These are phyloP conservation scores for Caprella mutica DNA, from an alignment of 2,888 invertebrate species.

Conservation along the genomic window DNA sequence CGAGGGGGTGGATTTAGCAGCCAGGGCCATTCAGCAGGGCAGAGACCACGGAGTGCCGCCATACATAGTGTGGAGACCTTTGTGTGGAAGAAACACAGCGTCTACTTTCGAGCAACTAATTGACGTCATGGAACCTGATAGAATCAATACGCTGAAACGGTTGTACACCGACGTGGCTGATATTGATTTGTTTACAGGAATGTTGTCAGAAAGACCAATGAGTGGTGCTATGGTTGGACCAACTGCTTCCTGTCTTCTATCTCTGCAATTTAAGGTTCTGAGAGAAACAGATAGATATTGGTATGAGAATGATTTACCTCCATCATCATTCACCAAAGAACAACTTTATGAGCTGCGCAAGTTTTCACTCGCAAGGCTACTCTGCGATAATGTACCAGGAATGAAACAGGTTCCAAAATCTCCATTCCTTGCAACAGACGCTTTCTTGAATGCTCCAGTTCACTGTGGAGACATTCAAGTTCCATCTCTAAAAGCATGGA, in stretches of 20 bases:
- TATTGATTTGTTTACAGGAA: constrained; percentile 42
- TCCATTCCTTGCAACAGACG: constrained; percentile 34
- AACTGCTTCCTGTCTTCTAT: constrained; percentile 43
- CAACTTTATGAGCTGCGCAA: constrained; percentile 36
- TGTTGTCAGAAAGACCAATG: constrained; percentile 39
- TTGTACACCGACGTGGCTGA: constrained; percentile 36
- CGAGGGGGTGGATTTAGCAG: constrained; percentile 31
- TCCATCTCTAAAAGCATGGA: constrained; percentile 60
- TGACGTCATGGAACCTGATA: constrained; percentile 42
- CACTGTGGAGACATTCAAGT: constrained; percentile 59
- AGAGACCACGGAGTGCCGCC: constrained; percentile 71
- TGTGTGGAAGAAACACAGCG: constrained; percentile 47
- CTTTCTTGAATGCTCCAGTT: constrained; percentile 51
- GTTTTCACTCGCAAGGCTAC: constrained; percentile 33
- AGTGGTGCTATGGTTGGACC: constrained; percentile 42
- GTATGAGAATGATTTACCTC: constrained; percentile 42
- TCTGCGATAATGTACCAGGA: constrained; percentile 36
- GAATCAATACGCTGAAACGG: constrained; percentile 24
- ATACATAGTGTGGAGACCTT: constrained; percentile 55
- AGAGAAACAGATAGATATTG: constrained; percentile 43
- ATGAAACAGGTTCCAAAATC: constrained; percentile 32
- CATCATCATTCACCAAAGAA: constrained; percentile 38
- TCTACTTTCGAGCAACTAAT: constrained; percentile 49
- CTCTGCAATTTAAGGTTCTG: constrained; percentile 40
- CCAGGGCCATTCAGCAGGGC: constrained; percentile 41